Conservation (phyloP, 1,140 invertebrate species). For the Brachionus angularis region DNA sequence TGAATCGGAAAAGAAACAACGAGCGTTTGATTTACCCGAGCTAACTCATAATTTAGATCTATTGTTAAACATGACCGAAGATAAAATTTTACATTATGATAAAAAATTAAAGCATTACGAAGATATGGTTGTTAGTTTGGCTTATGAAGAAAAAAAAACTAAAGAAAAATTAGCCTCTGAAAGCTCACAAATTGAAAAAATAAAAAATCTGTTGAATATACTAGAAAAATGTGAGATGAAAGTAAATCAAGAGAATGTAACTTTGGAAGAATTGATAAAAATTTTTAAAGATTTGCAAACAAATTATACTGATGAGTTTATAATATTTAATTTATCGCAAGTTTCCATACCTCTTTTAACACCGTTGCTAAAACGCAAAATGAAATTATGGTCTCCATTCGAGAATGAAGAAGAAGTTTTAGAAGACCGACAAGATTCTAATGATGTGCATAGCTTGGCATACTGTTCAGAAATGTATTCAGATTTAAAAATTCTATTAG, state of each 20-base stretch:
- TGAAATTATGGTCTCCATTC: slow-evolving; percentile 2
- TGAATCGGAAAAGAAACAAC: slow-evolving; percentile 46
- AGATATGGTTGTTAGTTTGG: slow-evolving; percentile 72
- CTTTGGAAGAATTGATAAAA: slow-evolving; percentile 13
- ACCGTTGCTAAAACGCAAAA: neutral
- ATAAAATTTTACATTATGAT: slow-evolving; percentile 86
- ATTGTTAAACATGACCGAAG: slow-evolving; percentile 84
- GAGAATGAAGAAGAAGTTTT: neutral
- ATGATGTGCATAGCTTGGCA: too few species aligned
- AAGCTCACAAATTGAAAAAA: slow-evolving; percentile 67
- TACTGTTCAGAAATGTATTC: neutral
- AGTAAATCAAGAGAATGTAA: neutral
- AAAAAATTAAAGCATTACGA: slow-evolving; percentile 67
- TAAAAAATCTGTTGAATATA: slow-evolving; percentile 68
- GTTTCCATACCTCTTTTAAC: slow-evolving; percentile 6
- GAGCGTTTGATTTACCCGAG: slow-evolving; percentile 71
- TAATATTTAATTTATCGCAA: slow-evolving; percentile 16
- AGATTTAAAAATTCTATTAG: slow-evolving; percentile 10
- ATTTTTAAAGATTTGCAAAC: neutral
- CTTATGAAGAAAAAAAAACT: slow-evolving; percentile 72
- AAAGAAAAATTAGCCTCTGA: slow-evolving; percentile 70
- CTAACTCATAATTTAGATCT: slow-evolving; percentile 85
- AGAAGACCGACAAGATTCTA: slow-evolving; percentile 44
- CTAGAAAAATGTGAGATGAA: slow-evolving; percentile 62
- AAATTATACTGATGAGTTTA: slow-evolving; percentile 32